Evolutionary conservation across 2,113 vertebrate species (phyloP).

Genomic region (Myotis lucifugus): DNA sequence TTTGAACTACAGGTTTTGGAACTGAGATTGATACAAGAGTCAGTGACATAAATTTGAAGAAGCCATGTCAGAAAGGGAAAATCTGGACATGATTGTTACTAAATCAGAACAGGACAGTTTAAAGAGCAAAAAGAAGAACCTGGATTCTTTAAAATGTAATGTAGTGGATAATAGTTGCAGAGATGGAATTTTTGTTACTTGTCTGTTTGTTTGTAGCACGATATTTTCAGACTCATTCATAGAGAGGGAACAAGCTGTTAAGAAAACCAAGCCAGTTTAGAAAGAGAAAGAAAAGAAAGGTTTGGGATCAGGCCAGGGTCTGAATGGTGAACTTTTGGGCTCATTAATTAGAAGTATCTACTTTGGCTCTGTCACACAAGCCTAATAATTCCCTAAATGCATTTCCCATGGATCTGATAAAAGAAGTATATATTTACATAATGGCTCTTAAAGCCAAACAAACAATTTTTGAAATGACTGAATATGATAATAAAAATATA

Average conservation of each 20-base stretch:
- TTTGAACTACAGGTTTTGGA: background rate
- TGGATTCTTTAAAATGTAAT: background rate
- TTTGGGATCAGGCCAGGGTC: background rate
- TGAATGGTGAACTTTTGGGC: background rate
- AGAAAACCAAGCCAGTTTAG: background rate
- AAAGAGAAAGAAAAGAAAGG: background rate
- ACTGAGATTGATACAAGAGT: background rate
- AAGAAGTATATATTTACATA: background rate
- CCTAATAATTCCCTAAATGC: background rate
- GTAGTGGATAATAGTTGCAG: background rate
- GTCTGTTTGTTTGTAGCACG: background rate
- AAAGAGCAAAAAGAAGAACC: background rate
- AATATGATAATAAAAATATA: background rate
- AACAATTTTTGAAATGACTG: background rate
- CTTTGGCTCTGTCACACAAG: background rate
- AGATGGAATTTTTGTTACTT: background rate
- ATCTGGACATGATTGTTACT: background rate
- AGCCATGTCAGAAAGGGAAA: background rate
- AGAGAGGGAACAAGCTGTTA: background rate
- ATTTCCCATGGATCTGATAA: background rate
- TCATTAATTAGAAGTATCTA: background rate
- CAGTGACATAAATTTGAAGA: background rate
- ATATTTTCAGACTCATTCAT: background rate
- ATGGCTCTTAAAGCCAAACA: background rate
- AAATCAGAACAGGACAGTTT: background rate